Base-by-base conservation (phyloP, 2,797 vertebrate genomes). In the Xenops minutus region DNA sequence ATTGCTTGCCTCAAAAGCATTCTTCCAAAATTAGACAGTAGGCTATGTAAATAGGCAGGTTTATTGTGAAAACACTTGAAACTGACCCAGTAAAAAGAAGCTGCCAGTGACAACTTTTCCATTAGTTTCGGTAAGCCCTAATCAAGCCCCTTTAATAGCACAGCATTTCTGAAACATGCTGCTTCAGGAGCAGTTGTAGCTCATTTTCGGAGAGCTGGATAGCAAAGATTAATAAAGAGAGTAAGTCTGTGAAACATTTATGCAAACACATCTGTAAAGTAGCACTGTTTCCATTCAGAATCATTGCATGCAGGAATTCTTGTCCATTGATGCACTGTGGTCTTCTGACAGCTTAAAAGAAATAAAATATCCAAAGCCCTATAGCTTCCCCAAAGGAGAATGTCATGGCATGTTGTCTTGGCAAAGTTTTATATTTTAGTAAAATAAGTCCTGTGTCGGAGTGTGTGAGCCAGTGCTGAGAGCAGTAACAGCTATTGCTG, bases 21-120 rank as follows among this genome's bases (percentile, higher is more conserved):
- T 79, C 87, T 85, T 82, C 54, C 72, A 63, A 83, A 94, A 91
- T 85, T 68, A 85, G 82, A 62, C 36, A 78, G 54, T 51, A 62
- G 48, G 48, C 67, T 87, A 30, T 39, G 55, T 39, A 84, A 96
- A 83, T 69, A 72, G 46, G 64, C 44, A 86, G 61, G 30, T 72
- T 92, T 89, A 54, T 68, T 88, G 77, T 74, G 78, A 51, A 85
- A 96, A 82, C 27, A 66, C 76, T 88, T 66, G 58, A 87, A 79
- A 80, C 3, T 73, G 68, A 88, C 94, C 94, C 64, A 85, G 58
- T n/a, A 83, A 67, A 92, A 85, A 79, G 68, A 51, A 86, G 34
- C 49, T 80, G 46, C 83, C 49, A 32, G 46, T 62, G 43, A 54
- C 32, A 92, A 93, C 58, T 89, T 91, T 68, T 44, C 72, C 69